Evolutionary conservation across 2,888 invertebrate genomes (phyloP).

Genomic region (Drosophila colorata): DNA sequence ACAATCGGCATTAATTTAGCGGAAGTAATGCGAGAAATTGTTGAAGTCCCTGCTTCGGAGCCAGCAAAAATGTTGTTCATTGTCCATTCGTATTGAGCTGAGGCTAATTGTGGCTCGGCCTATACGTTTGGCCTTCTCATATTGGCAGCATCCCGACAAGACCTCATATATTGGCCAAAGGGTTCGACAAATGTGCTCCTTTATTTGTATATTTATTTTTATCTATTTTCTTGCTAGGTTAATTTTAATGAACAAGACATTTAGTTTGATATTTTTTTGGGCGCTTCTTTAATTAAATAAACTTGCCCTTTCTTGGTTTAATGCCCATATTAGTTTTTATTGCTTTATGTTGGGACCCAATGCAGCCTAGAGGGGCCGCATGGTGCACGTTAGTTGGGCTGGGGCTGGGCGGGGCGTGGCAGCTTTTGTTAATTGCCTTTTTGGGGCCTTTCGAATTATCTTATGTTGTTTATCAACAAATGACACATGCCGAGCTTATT

Average conservation of each 20-base stretch:
- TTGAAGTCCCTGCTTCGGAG: constrained; percentile 40
- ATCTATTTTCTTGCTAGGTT: constrained; percentile 70
- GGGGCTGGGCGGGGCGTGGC: constrained; percentile 30
- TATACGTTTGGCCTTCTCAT: constrained; percentile 13
- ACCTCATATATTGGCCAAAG: constrained; percentile 40
- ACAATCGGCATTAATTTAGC: constrained; percentile 83
- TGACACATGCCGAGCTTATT: constrained; percentile 38
- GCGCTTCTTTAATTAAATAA: constrained; percentile 71
- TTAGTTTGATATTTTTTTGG: constrained; percentile 54
- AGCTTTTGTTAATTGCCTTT: constrained; percentile 61
- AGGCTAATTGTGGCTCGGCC: constrained; percentile 50
- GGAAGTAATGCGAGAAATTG: constrained; percentile 84
- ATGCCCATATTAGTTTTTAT: constrained; percentile 69
- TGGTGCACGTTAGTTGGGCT: constrained; percentile 11
- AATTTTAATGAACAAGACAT: constrained; percentile 65
- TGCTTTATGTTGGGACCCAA: constrained; percentile 50
- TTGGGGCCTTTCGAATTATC: constrained; percentile 59
- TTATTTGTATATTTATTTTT: constrained; percentile 51
- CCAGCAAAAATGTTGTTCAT: constrained; percentile 17
- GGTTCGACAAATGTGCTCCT: constrained; percentile 25
- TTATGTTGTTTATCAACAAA: constrained; percentile 46
- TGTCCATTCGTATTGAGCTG: constrained; percentile 13
- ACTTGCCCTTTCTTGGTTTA: constrained; percentile 56
- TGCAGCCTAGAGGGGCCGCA: constrained; percentile 21
- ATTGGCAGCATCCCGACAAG: constrained; percentile 18